phyloP scores from a whole-genome alignment of 2,797 vertebrate genomes.

The Amblyraja radiata region DNA sequence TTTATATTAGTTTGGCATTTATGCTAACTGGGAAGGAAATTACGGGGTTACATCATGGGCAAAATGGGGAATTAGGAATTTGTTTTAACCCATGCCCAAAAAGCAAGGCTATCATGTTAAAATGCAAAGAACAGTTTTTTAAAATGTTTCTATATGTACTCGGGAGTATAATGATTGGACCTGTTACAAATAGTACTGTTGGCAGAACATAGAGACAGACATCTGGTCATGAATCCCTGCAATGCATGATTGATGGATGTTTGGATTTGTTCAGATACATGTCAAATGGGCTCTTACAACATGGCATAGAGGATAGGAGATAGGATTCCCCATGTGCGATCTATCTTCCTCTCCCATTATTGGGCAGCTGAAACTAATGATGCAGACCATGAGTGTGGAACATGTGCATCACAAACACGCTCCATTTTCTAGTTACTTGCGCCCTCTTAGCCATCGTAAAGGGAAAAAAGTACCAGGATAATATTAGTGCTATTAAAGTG shows the following conservation, averaged over 20 bases:
- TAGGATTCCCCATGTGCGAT: neutral
- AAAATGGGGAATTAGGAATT: neutral
- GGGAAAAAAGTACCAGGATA: neutral
- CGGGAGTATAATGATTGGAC: neutral
- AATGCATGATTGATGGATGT: neutral
- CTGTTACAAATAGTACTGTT: neutral
- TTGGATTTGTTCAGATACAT: neutral
- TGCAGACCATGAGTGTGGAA: neutral
- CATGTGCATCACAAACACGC: neutral
- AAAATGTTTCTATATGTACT: neutral
- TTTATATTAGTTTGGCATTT: neutral
- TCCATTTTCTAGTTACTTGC: neutral
- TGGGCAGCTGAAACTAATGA: neutral
- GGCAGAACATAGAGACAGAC: no score
- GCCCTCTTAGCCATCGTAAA: neutral
- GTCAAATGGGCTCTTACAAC: neutral
- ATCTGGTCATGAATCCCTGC: neutral
- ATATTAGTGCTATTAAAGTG: neutral
- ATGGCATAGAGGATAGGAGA: neutral
- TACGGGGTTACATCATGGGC: neutral
- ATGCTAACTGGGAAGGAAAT: neutral
- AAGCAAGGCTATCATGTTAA: neutral
- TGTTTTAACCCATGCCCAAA: neutral
- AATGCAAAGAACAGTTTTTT: neutral
- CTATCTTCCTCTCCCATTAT: neutral